Evolutionary conservation across 2,797 vertebrate genomes (phyloP).

Genomic region (Uromys caudimaculatus): DNA sequence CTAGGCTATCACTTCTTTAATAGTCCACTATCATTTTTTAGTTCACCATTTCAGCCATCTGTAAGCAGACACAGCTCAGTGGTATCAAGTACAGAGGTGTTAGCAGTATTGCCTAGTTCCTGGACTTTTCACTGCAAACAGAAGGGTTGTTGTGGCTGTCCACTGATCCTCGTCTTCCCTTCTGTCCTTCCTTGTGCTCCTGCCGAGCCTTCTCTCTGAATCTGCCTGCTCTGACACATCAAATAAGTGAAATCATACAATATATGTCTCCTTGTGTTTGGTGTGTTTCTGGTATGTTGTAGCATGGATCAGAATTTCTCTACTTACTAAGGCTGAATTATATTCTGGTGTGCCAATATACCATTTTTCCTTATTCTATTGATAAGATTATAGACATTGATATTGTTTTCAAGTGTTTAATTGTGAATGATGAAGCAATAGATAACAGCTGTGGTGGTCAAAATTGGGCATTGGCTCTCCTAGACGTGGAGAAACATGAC

Average conservation of each 20-base stretch:
- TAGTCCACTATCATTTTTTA: neutral
- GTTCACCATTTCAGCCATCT: slow-evolving; percentile 28
- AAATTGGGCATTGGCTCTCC: neutral
- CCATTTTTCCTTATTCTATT: slow-evolving; percentile 1
- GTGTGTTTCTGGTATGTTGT: slow-evolving; percentile 34
- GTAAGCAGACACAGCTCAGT: neutral
- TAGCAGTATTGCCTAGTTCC: neutral
- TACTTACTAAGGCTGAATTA: slow-evolving; percentile 48
- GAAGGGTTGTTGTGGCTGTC: neutral
- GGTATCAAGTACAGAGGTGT: neutral
- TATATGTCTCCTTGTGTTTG: neutral
- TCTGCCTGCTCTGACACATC: neutral
- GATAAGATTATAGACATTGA: neutral
- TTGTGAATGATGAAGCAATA: neutral
- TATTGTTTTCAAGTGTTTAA: slow-evolving; percentile 16
- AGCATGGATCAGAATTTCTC: slow-evolving; percentile 11
- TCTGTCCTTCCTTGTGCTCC: neutral
- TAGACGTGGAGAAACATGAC: neutral
- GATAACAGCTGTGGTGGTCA: neutral
- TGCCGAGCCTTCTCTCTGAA: neutral
- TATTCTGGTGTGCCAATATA: neutral
- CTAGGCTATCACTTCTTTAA: slow-evolving; percentile 17
- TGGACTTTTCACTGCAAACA: slow-evolving; percentile 3
- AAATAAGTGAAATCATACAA: neutral
- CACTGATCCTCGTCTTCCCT: neutral